A percentile compares a stretch with the other conserved stretches of the same genome.
These are phyloP conservation scores for Heliconius hermathena DNA, from an alignment of 1,140 invertebrate genomes.

Conservation along the genomic window DNA sequence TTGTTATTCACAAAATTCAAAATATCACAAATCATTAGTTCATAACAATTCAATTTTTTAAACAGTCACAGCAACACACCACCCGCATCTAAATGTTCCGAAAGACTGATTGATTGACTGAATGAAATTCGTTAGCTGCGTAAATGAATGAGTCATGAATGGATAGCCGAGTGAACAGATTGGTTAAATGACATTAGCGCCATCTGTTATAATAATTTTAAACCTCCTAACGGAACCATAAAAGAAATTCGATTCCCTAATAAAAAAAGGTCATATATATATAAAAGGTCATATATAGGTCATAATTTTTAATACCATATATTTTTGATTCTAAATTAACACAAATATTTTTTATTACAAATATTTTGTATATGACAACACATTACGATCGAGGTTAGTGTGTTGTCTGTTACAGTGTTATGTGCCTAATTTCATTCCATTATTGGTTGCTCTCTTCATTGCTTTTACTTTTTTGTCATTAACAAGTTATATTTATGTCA, in stretches of 20 bases:
- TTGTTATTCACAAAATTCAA: constrained; percentile 38
- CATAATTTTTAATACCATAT: neutral
- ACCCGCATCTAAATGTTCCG: constrained; percentile 33
- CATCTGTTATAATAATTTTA: constrained; percentile 35
- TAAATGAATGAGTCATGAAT: constrained; percentile 38
- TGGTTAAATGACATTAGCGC: constrained; percentile 11
- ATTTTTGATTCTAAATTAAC: neutral
- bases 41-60: constrained; percentile 37
- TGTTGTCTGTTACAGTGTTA: neutral
- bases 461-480: constrained; percentile 44
- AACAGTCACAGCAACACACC: constrained; percentile 32
- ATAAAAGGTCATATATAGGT: no score
- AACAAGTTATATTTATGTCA: constrained; percentile 48
- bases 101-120: constrained; percentile 57
- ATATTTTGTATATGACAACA: constrained; percentile 14
- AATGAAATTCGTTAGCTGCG: constrained; percentile 45
- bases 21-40: constrained; percentile 37
- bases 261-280: neutral
- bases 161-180: constrained; percentile 21
- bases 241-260: neutral
- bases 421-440: constrained; percentile 45
- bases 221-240: constrained; percentile 1
- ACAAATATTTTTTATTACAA: neutral
- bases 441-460: constrained; percentile 27
- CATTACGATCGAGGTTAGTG: neutral